phyloP scores from a whole-genome alignment of 1,140 invertebrate species.

The Dendroctonus ponderosae region DNA sequence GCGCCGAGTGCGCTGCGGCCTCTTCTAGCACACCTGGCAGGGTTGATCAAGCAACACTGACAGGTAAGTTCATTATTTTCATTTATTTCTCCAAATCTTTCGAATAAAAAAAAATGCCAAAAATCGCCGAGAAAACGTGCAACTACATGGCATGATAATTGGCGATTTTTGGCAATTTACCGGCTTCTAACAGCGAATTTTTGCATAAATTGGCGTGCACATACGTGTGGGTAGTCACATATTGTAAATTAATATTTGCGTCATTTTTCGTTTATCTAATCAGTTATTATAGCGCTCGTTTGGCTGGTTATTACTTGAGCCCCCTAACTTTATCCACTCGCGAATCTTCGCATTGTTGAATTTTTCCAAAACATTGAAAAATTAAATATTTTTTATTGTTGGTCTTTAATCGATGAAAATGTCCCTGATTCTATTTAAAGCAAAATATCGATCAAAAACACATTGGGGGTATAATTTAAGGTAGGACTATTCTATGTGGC shows the following conservation, averaged over 20 bases:
- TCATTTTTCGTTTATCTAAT: constrained; percentile 6
- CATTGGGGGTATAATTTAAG: too few species aligned
- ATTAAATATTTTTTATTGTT: too few species aligned
- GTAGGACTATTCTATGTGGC: too few species aligned
- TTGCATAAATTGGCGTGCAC: neutral
- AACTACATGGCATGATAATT: neutral
- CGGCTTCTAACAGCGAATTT: neutral
- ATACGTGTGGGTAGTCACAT: neutral
- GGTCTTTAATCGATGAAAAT: too few species aligned
- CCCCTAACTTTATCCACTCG: too few species aligned
- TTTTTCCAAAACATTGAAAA: too few species aligned
- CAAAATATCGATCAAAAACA: too few species aligned
- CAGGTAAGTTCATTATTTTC: constrained; percentile 47
- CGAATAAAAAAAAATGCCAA: neutral
- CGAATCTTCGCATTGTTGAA: too few species aligned
- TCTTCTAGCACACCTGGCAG: constrained; percentile 40
- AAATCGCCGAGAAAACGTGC: neutral
- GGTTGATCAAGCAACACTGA: constrained; percentile 56
- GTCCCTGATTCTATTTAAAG: too few species aligned
- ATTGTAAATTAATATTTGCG: constrained; percentile 2
- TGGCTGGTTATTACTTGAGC: neutral
- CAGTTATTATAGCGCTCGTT: neutral
- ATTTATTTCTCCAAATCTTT: neutral
- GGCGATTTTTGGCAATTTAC: neutral
- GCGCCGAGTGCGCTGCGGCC: constrained; percentile 52